Evolutionary conservation across 2,797 vertebrate genomes (phyloP).

Genomic region (Orestias chungarensis): DNA sequence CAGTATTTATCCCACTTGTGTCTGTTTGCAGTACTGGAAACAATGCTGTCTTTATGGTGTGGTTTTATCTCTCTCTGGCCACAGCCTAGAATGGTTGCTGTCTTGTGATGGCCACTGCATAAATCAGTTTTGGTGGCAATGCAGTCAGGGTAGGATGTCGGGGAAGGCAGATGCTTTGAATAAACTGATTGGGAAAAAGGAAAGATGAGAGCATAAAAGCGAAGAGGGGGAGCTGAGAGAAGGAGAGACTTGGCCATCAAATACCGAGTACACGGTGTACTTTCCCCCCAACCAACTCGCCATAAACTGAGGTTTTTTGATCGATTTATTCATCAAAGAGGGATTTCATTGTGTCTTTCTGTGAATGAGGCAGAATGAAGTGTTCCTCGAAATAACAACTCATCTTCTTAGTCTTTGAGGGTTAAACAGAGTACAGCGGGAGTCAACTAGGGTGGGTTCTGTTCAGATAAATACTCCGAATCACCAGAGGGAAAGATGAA

Average conservation of each 20-base stretch:
- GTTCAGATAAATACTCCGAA: slow-evolving; percentile 60
- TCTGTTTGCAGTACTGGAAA: slow-evolving; percentile 66
- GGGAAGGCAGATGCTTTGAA: slow-evolving; percentile 38
- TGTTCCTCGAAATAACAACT: slow-evolving; percentile 75
- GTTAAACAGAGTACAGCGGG: slow-evolving; percentile 65
- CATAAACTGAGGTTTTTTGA: slow-evolving; percentile 76
- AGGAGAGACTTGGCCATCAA: slow-evolving; percentile 52
- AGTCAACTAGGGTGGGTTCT: slow-evolving; percentile 65
- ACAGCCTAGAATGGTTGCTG: slow-evolving; percentile 70
- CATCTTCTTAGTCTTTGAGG: slow-evolving; percentile 66
- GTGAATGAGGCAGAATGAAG: slow-evolving; percentile 69
- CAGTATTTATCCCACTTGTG: slow-evolving; percentile 72
- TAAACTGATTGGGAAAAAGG: slow-evolving; percentile 32
- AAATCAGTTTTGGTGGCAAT: slow-evolving; percentile 71
- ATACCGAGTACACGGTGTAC: slow-evolving; percentile 71
- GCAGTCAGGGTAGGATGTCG: slow-evolving; percentile 37
- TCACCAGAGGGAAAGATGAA: slow-evolving; percentile 59
- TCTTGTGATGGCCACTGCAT: slow-evolving; percentile 74
- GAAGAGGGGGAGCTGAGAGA: slow-evolving; percentile 21
- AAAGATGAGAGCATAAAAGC: slow-evolving; percentile 36
- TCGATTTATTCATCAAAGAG: slow-evolving; percentile 68
- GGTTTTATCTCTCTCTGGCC: slow-evolving; percentile 73
- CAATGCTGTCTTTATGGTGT: slow-evolving; percentile 72
- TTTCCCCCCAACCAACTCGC: slow-evolving; percentile 68
- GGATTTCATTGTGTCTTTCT: slow-evolving; percentile 55